Percentiles rank a stretch among this genome's conserved stretches.
These are phyloP conservation scores for Amia ocellicauda DNA, from an alignment of 2,113 vertebrate genomes.

Conservation along the genomic window DNA sequence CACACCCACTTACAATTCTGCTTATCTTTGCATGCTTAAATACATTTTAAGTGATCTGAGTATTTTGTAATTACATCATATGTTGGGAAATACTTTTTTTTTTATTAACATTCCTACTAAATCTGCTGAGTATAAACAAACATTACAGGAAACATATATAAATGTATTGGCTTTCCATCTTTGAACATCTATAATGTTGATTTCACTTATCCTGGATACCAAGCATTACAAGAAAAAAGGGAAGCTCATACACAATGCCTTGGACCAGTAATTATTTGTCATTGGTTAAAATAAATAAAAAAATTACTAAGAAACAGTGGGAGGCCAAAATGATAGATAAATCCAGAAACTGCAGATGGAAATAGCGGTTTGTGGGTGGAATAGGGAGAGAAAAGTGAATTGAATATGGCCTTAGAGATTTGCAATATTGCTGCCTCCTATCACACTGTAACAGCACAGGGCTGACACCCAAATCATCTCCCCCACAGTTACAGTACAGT, in stretches of 20 bases:
- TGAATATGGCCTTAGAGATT: too few relatives aligned
- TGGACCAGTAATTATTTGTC: background rate
- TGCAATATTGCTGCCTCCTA: background rate
- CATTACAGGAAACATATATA: too few relatives aligned
- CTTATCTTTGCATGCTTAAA: too few relatives aligned
- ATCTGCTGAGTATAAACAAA: too few relatives aligned
- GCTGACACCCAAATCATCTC: background rate
- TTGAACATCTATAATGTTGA: too few relatives aligned
- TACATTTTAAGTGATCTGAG: too few relatives aligned
- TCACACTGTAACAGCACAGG: background rate
- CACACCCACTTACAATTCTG: too few relatives aligned
- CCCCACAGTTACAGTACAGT: background rate
- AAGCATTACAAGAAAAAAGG: background rate
- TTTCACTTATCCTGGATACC: too few relatives aligned
- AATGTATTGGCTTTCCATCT: too few relatives aligned
- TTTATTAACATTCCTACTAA: too few relatives aligned
- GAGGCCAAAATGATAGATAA: background rate
- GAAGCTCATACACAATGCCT: background rate
- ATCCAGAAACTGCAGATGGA: background rate
- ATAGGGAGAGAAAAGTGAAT: background rate
- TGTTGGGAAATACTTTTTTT: too few relatives aligned
- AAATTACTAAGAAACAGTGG: background rate
- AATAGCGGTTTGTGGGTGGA: constrained; percentile 2
- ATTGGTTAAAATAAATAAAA: background rate
- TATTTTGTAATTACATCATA: too few relatives aligned